phyloP scores from a whole-genome alignment of 2,797 vertebrate species.

The Enteromius afrohamiltoni region DNA sequence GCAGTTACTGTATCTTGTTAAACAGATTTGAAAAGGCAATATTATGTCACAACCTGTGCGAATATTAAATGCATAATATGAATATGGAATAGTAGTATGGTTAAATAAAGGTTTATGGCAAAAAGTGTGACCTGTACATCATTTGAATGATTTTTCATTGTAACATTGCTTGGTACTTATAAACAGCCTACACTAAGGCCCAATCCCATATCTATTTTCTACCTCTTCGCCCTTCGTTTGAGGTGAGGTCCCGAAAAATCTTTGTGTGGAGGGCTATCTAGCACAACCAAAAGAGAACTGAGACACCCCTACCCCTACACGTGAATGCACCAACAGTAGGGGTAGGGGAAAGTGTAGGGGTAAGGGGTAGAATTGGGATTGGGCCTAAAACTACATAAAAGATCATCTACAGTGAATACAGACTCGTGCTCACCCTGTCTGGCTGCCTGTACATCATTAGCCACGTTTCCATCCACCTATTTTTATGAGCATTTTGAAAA shows the following conservation, averaged over 20 bases:
- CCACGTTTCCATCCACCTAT: too few relatives aligned
- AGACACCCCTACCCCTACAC: too few relatives aligned
- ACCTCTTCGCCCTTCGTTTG: too few relatives aligned
- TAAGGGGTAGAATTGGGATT: too few relatives aligned
- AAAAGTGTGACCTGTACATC: not conserved
- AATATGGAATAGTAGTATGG: not conserved
- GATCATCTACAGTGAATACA: not conserved
- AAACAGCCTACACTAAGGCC: not conserved
- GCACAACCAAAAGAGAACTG: too few relatives aligned
- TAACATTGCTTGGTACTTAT: not conserved
- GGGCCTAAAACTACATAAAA: not conserved
- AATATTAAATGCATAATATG: not conserved
- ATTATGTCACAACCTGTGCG: not conserved
- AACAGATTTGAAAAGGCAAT: slow-evolving; percentile 30
- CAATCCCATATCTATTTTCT: too few relatives aligned
- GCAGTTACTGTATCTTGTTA: slow-evolving; percentile 8
- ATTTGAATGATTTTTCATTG: not conserved
- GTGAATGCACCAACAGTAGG: too few relatives aligned
- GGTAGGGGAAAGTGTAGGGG: too few relatives aligned
- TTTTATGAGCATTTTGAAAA: too few relatives aligned
- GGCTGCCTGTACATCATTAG: not conserved
- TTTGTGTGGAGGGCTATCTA: too few relatives aligned
- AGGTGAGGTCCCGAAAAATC: too few relatives aligned
- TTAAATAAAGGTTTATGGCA: not conserved
- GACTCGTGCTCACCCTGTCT: not conserved